Percentiles rank a stretch among this genome's conserved stretches.
Evolutionary conservation across 2,797 vertebrate species (phyloP).

Genomic region (Agapornis canus): DNA sequence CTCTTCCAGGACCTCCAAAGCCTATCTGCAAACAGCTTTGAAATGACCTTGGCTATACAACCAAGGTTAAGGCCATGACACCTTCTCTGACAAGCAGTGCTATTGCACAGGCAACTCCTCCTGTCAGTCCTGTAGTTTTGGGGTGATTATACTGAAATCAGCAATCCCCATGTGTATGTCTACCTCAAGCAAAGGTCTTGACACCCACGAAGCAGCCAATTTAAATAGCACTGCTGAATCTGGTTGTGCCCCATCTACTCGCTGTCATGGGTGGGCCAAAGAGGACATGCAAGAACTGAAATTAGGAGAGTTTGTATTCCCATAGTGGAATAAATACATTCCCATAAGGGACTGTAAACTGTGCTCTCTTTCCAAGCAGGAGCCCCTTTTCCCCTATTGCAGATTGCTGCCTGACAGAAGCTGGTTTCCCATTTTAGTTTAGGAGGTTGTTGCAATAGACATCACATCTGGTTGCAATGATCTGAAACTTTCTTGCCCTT

Average conservation of each 20-base stretch:
- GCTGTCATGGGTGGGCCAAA: neutral
- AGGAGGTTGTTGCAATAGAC: neutral
- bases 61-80: neutral
- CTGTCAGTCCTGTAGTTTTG: neutral
- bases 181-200: neutral
- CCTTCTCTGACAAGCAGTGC: neutral
- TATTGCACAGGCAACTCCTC: neutral
- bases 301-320: neutral
- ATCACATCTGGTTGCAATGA: neutral
- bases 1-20: neutral
- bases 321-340: neutral
- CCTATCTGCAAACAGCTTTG: neutral
- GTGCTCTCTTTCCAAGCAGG: neutral
- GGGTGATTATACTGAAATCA: neutral
- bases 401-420: neutral
- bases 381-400: neutral
- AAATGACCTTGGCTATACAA: neutral
- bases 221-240: neutral
- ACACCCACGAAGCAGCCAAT: rapidly evolving
- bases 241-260: neutral
- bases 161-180: neutral
- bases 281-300: neutral
- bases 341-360: neutral
- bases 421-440: neutral
- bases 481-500: neutral